These are phyloP conservation scores for Astyanax mexicanus DNA, from an alignment of 2,797 vertebrate species.

Conservation along the genomic window DNA sequence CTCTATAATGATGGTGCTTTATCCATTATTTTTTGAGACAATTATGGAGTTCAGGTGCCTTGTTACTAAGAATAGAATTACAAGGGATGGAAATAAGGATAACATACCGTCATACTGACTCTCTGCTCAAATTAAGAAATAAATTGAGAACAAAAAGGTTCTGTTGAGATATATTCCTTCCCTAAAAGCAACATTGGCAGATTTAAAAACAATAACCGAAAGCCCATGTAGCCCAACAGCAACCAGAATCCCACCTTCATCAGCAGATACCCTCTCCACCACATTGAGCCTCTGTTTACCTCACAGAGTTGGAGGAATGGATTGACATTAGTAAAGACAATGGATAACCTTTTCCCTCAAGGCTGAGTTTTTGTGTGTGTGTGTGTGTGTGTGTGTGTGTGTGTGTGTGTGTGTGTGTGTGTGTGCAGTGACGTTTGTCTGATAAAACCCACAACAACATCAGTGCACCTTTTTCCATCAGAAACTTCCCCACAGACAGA, in stretches of 20 bases:
- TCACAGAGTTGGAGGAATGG: neutral
- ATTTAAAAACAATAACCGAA: neutral
- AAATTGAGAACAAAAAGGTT: too few relatives aligned
- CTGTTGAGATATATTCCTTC: too few relatives aligned
- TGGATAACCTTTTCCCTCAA: conserved; percentile 37
- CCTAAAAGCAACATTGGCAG: too few relatives aligned
- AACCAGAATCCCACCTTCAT: neutral
- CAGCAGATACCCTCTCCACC: neutral
- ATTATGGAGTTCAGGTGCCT: too few relatives aligned
- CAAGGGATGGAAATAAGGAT: too few relatives aligned
- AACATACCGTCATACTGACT: too few relatives aligned
- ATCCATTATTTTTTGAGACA: too few relatives aligned
- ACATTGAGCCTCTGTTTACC: neutral
- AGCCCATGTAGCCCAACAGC: neutral
- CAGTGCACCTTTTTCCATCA: conserved; percentile 33
- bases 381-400: conserved; percentile 6
- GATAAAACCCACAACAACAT: conserved; percentile 42
- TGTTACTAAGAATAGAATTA: too few relatives aligned
- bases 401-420: neutral
- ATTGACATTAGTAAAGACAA: conserved; percentile 38
- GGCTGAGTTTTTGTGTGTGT: neutral
- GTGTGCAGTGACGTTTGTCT: conserved; percentile 28
- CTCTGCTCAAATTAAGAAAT: too few relatives aligned
- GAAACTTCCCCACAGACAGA: conserved; percentile 44
- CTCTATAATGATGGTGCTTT: too few relatives aligned